Evolutionary conservation across 2,113 vertebrate genomes (phyloP).

Genomic region (Dunckerocampus dactyliophorus): DNA sequence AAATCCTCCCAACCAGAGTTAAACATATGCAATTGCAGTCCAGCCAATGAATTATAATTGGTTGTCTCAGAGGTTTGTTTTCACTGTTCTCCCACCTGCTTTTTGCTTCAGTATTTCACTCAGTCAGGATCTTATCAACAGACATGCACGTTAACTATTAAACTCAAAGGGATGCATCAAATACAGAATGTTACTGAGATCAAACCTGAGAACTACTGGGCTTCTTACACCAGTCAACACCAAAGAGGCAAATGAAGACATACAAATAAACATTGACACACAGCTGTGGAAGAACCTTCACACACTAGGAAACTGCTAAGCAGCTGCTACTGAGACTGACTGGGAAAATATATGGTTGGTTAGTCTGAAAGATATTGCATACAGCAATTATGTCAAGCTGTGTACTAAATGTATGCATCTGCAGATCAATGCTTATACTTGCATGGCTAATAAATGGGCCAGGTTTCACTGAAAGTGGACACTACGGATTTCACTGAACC

Average conservation of each 20-base stretch:
- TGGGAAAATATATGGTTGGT: constrained; percentile 21
- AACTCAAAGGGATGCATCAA: constrained; percentile 59
- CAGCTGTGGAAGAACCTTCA: constrained; percentile 15
- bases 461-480: constrained; percentile 26
- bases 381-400: constrained; percentile 20
- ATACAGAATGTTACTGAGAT: constrained; percentile 59
- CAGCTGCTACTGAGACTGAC: constrained; percentile 8
- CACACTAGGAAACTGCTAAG: constrained; percentile 12
- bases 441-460: constrained; percentile 18
- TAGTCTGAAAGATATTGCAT: constrained; percentile 31
- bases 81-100: constrained; percentile 31
- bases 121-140: constrained; percentile 48
- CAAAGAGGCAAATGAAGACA: constrained; percentile 54
- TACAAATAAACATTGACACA: constrained; percentile 45
- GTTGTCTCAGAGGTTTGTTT: constrained; percentile 27
- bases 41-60: constrained; percentile 24
- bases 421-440: constrained; percentile 47
- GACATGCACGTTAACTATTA: constrained; percentile 42
- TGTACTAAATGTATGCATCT: constrained; percentile 27
- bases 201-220: constrained; percentile 56
- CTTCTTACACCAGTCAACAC: constrained; percentile 29
- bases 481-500: constrained; percentile 20
- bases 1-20: not conserved
- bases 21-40: constrained; percentile 20
- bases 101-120: constrained; percentile 46